phyloP scores from a whole-genome alignment of 35 echinoderm and acorn worm genomes.

The Eucidaris tribuloides region DNA sequence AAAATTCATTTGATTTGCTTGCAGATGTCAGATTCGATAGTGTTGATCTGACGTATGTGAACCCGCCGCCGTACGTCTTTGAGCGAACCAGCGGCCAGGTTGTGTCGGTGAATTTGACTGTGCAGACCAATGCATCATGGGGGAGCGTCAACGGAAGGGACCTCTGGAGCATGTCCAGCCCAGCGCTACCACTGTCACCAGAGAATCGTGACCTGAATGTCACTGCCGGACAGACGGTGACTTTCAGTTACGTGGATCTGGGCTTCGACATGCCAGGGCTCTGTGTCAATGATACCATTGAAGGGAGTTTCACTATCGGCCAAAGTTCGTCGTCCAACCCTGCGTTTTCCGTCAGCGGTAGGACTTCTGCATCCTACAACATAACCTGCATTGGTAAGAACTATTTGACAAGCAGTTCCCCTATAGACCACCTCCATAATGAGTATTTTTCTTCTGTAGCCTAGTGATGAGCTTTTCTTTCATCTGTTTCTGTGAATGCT shows the following conservation, averaged over 20 bases:
- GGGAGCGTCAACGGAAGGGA: background rate
- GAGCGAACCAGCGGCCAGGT: constrained; percentile 7
- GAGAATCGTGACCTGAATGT: background rate
- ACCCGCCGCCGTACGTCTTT: background rate
- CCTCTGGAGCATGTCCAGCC: background rate
- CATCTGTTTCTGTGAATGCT: too few relatives aligned
- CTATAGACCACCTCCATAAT: too few relatives aligned
- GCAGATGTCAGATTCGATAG: constrained; percentile 7
- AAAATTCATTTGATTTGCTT: background rate
- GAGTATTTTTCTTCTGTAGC: too few relatives aligned
- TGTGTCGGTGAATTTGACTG: background rate
- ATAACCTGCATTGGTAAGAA: too few relatives aligned
- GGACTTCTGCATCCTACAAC: too few relatives aligned
- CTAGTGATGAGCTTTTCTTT: too few relatives aligned
- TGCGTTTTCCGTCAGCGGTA: too few relatives aligned
- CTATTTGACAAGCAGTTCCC: too few relatives aligned
- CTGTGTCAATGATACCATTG: too few relatives aligned
- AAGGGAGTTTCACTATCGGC: too few relatives aligned
- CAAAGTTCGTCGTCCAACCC: too few relatives aligned
- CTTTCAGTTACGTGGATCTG: background rate
- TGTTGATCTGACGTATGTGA: background rate
- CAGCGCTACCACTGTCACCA: background rate
- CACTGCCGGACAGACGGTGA: background rate
- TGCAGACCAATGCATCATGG: background rate
- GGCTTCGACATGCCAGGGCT: too few relatives aligned